These are phyloP conservation scores for Oreamnos americanus DNA, from an alignment of 2,113 vertebrate genomes.

Conservation along the genomic window DNA sequence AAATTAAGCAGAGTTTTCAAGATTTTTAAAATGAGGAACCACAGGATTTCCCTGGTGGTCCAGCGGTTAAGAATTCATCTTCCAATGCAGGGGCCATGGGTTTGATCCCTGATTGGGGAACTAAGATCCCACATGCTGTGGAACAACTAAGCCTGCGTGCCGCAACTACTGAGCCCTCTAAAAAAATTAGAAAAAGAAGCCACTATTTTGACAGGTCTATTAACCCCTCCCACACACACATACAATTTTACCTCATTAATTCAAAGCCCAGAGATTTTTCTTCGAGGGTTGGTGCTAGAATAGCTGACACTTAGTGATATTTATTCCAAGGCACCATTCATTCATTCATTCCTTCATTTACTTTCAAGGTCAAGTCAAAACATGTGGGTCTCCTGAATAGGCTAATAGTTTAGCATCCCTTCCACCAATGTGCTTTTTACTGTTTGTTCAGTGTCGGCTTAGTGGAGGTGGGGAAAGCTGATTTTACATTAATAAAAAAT, in stretches of 20 bases:
- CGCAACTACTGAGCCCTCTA: fast-evolving
- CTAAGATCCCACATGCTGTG: not conserved
- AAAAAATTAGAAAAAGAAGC: not conserved
- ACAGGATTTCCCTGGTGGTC: not conserved
- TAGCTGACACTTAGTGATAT: not conserved
- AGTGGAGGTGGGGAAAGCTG: not conserved
- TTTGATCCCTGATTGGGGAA: not conserved
- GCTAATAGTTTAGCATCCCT: not conserved
- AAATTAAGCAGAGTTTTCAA: conserved; percentile 1
- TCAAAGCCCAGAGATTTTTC: not conserved
- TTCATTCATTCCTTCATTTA: not conserved
- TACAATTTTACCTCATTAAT: not conserved
- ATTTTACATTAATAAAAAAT: not conserved
- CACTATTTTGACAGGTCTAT: not conserved
- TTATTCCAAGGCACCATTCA: not conserved
- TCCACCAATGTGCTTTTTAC: not conserved
- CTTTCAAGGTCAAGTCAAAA: conserved; percentile 9
- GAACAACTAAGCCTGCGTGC: not conserved
- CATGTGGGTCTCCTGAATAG: not conserved
- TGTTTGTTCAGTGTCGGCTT: not conserved
- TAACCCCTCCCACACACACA: not conserved
- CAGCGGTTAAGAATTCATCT: not conserved
- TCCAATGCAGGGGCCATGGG: not conserved
- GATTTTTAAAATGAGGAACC: not conserved
- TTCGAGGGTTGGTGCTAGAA: not conserved